Evolutionary conservation across 2,113 vertebrate species (phyloP), one percentile per base, ranked within the genome.

Genomic region (Loxodonta africana): DNA sequence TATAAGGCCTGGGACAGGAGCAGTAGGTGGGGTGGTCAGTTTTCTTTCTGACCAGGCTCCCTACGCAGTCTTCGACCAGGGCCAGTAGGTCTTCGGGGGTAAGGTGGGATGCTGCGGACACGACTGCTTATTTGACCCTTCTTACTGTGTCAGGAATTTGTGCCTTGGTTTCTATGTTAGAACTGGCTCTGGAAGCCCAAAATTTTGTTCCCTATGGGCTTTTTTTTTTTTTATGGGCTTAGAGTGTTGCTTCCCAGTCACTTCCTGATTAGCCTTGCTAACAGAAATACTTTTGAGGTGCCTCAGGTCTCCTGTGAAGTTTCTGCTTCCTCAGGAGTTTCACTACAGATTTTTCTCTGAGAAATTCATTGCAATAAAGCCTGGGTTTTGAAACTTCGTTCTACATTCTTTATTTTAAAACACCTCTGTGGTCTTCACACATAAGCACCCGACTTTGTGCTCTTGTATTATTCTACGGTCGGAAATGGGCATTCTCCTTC

Each of bases 281-380:
- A 62, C 14, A 26, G 76, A 85, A 84, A 57, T 92, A n/a, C 82
- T 92, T 87, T 30, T 95, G 12, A 60, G 33, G 26, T 41, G 71
- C 18, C 26, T 41, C 18, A 37, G 78, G 15, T 51, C 67, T 90
- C 41, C 74, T 95, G 1, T 74, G 78, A 62, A 67, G 2, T 51
- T 60, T 60, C 83, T 88, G 26, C 37, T 60, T 63, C 60, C 57
- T 83, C 12, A 81, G 14, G 37, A 48, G n/a, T 94, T 91, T 91
- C 44, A n/a, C 41, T 62, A 4, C 65, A 83, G 80, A 46, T 69
- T 77, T 12, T 76, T 91, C 67, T 95, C 53, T 92, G 21, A 48
- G 74, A 85, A 89, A 28, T 88, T 82, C 96, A 37, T 57, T 87
- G 46, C 76, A 83, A 10, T 33, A 63, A 91, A 86, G 85, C 63